phyloP scores from a whole-genome alignment of 1,140 invertebrate species.

The Orussus abietinus region DNA sequence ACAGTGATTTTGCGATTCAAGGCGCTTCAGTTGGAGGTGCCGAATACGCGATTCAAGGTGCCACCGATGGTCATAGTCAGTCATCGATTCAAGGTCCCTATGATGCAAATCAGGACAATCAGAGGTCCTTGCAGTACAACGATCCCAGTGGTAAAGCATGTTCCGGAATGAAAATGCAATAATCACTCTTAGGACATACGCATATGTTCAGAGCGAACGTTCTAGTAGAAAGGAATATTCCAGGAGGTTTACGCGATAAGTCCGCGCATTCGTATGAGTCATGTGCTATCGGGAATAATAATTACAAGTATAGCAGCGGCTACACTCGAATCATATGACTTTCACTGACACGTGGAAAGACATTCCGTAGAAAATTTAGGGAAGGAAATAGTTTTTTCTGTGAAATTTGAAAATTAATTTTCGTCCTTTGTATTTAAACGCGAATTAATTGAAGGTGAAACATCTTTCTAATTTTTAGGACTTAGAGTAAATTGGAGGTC shows the following conservation, averaged over 20 bases:
- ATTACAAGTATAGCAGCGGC: too few relatives aligned
- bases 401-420: slow-evolving; percentile 4
- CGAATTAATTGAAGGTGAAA: slow-evolving; percentile 2
- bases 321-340: too few relatives aligned
- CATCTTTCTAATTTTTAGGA: slow-evolving; percentile 24
- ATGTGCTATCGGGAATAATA: too few relatives aligned
- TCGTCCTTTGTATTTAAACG: neutral
- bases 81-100: slow-evolving; percentile 29
- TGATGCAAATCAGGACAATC: slow-evolving; percentile 26
- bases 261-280: too few relatives aligned
- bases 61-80: slow-evolving; percentile 24
- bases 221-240: too few relatives aligned
- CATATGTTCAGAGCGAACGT: neutral
- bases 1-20: slow-evolving; percentile 39
- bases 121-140: slow-evolving; percentile 42
- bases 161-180: neutral
- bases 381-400: slow-evolving; percentile 1
- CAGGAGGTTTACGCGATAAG: too few relatives aligned
- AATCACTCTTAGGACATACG: neutral
- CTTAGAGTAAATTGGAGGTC: slow-evolving; percentile 46
- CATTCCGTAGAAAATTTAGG: neutral
- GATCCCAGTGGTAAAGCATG: slow-evolving; percentile 39
- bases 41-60: slow-evolving; percentile 17
- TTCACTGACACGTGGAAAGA: neutral
- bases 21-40: slow-evolving; percentile 27